Conservation (phyloP, 2,888 invertebrate species). For the Leptinotarsa peninsularis region DNA sequence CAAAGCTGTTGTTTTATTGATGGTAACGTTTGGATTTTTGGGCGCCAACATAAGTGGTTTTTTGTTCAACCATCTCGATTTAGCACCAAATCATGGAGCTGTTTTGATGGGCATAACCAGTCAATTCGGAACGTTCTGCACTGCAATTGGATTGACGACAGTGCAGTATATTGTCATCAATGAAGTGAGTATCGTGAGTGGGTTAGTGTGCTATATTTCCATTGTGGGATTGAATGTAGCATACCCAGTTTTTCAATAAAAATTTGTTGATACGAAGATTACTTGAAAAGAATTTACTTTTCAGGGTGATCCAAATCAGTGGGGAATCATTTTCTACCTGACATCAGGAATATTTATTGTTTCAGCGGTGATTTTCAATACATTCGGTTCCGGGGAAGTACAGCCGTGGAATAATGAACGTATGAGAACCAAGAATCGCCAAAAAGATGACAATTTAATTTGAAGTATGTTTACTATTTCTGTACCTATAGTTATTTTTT, state of each 20-base stretch:
- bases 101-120: slow-evolving; percentile 9
- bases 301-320: slow-evolving; percentile 26
- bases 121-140: not conserved
- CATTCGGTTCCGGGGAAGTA: slow-evolving; percentile 29
- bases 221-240: no score
- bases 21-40: not conserved
- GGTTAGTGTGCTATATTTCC: no score
- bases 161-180: slow-evolving; percentile 2
- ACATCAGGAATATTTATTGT: slow-evolving; percentile 19
- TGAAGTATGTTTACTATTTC: not conserved
- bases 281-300: not conserved
- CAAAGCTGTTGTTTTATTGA: not conserved
- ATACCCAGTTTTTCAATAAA: no score
- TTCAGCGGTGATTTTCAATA: not conserved
- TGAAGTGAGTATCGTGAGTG: not conserved
- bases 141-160: not conserved
- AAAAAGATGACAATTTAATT: not conserved
- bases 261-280: no score
- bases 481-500: no score
- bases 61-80: slow-evolving; percentile 5
- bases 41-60: not conserved
- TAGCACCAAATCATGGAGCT: slow-evolving; percentile 14
- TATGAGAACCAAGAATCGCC: not conserved
- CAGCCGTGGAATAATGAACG: slow-evolving; percentile 26
- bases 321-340: slow-evolving; percentile 26